Conservation (phyloP, 1,140 invertebrate genomes). For the Lineus longissimus region DNA sequence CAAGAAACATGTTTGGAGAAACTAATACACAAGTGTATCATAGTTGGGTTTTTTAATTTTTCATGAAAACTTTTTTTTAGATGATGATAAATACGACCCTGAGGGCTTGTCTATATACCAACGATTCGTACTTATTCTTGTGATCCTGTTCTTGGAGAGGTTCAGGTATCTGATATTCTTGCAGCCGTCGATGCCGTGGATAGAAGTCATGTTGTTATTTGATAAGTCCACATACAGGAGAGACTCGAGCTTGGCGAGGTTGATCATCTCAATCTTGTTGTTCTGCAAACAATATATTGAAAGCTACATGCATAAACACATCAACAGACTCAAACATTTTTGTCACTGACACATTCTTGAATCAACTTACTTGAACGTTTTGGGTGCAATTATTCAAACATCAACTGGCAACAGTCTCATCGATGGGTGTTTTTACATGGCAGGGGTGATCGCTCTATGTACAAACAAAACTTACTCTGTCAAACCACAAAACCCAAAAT, state of each 20-base stretch:
- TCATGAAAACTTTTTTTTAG: too few species aligned
- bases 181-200: slow-evolving; percentile 45
- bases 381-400: neutral
- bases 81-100: too few species aligned
- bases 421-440: neutral
- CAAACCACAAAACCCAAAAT: neutral
- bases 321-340: neutral
- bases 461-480: neutral
- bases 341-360: neutral
- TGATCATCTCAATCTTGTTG: slow-evolving; percentile 41
- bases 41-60: too few species aligned
- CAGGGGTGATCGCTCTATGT: neutral
- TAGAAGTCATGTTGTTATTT: slow-evolving; percentile 36
- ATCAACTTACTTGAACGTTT: too few species aligned
- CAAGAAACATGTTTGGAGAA: neutral
- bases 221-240: slow-evolving; percentile 39
- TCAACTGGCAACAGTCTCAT: neutral
- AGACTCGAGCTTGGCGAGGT: slow-evolving; percentile 35
- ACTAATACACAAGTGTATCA: too few species aligned
- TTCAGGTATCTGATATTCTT: slow-evolving; percentile 44
- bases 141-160: slow-evolving; percentile 40
- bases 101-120: too few species aligned
- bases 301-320: neutral
- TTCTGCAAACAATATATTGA: slow-evolving; percentile 25
- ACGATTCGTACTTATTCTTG: slow-evolving; percentile 35